Evolutionary conservation across 2,797 vertebrate genomes (phyloP), one percentile per base, ranked within the genome.

Genomic region (Labroides dimidiatus): DNA sequence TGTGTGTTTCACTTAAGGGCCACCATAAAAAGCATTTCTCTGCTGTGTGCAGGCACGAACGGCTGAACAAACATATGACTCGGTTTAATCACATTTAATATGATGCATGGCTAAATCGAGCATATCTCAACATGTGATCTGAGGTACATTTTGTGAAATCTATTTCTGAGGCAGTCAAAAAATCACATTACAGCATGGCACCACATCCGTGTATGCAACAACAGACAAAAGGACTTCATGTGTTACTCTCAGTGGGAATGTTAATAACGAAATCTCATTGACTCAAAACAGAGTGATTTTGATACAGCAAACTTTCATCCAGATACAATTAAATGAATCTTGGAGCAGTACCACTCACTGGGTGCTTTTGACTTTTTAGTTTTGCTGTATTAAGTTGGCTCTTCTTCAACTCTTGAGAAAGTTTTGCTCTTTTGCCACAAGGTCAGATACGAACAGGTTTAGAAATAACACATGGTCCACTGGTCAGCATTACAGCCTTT

Each of bases 71-170:
- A 49, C 42, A 48, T 17, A 20, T 36, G 12, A 23, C 21, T 41
- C 42, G 47, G 37, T 39, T 12, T 30, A 30, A 69, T 58, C 63
- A 64, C 47, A 72, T 79, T 64, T 82, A 69, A 72, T 72, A 72
- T 66, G 37, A 72, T 43, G 48, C 53, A 51, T 64, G 64, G 67
- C 76, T 81, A 84, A 74, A 82, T 82, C 42, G 67, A 69, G 56
- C 51, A 67, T 58, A 72, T 74, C 61, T 39, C 72, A 49, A 65
- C 36, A 64, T 27, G 37, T 61, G 59, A 53, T 86, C 61, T 84
- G 81, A 86, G 80, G 84, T 89, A 80, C 79, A 80, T 69, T 67
- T 68, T 59, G 54, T 74, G 15, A 72, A 71, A 27, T 65, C 42
- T 69, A 48, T 74, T 67, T 85, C 24, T 70, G 69, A 81, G 69